Evolutionary conservation across 2,888 invertebrate species (phyloP), one percentile per base, ranked within the genome.

Genomic region (Harmothoe impar): DNA sequence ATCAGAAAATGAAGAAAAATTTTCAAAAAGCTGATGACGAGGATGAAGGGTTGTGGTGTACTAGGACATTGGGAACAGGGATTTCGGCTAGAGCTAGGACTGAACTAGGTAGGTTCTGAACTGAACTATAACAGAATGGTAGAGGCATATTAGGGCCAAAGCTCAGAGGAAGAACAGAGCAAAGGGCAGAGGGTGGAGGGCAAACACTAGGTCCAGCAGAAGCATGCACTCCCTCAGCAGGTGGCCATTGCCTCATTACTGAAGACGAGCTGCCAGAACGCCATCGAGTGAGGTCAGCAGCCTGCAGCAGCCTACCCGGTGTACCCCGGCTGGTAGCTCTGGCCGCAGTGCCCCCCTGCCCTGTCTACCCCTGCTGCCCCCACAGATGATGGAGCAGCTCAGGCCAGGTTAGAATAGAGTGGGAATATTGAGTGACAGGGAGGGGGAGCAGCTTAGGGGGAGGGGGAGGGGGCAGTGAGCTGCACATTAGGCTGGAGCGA

Each of bases 351-450:
- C 15, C 15, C 31, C 43, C 43, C 43, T 10, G 10, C 10, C 43
- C 29, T 15, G 77, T 25, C 25, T 15, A 1, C 35, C 43, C 77
- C 77, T 31, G 1, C 77, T 17, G 35, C 0, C 81, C 33, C 35
- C 81, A 12, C 43, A 10, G 81, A 33, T 81, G 35, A 33, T 81
- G n/a, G 81, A 33, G 33, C 81, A 20, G 43, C 15, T 35, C 81
- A 1, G 81, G 43, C 35, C 81, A 81, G 81, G 81, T 81, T 81
- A 81, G 81, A 81, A 81, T 81, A 81, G 43, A 81, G 81, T 81
- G 43, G 43, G 35, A 12, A 33, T 81, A 81, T 81, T 81, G 81
- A 81, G 81, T 81, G 81, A 81, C 81, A 81, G n/a, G n/a, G 43
- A 7, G 43, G 62, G 23, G n/a, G 62, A 62, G 20, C 62, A n/a